Evolutionary conservation across 1,140 invertebrate genomes (phyloP).

Genomic region (Cryptotermes secundus): DNA sequence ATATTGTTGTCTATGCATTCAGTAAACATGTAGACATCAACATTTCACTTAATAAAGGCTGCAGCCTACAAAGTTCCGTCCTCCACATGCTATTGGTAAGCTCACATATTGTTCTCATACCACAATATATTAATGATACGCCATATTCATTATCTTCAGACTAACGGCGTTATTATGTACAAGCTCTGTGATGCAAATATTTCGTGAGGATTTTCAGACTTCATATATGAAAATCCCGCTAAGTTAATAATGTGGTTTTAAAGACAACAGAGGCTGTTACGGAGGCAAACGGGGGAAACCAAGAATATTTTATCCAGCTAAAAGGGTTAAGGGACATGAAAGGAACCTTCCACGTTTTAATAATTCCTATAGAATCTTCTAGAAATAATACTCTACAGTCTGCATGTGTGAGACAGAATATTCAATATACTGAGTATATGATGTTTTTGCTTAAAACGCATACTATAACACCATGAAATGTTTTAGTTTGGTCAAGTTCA

Average conservation of each 20-base stretch:
- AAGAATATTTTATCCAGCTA: too few species aligned
- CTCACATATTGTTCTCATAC: neutral
- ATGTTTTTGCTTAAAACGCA: too few species aligned
- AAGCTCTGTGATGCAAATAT: neutral
- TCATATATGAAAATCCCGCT: neutral
- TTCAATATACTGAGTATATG: too few species aligned
- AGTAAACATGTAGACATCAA: neutral
- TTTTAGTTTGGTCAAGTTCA: too few species aligned
- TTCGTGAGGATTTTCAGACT: neutral
- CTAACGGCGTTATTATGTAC: neutral
- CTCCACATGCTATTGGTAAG: neutral
- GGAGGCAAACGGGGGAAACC: too few species aligned
- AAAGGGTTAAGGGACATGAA: too few species aligned
- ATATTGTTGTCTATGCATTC: neutral
- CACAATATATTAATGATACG: neutral
- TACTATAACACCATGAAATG: too few species aligned
- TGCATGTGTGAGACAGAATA: too few species aligned
- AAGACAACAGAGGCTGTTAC: neutral
- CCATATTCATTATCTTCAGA: neutral
- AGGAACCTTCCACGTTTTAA: too few species aligned
- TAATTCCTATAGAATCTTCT: too few species aligned
- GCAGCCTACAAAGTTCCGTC: neutral
- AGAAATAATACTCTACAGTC: too few species aligned
- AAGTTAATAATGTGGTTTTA: neutral
- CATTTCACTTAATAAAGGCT: neutral